Base-by-base conservation (phyloP, 2,797 vertebrate species). In the Acrossocheilus fasciatus region DNA sequence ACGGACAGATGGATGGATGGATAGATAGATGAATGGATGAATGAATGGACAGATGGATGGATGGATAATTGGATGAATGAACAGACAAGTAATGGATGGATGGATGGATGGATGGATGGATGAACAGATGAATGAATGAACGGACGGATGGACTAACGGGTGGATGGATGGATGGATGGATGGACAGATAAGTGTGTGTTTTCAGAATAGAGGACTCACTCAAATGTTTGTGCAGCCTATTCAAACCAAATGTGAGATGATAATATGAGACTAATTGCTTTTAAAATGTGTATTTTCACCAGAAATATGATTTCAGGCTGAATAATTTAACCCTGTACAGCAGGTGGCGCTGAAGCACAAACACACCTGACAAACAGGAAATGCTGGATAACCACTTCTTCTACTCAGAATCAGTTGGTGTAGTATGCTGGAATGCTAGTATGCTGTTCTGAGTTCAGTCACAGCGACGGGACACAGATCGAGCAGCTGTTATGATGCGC, bases 101-200 rank as follows among this genome's bases (percentile, higher is more conserved):
- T 0, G 45, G 45, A 45, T 11, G 11, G 11, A 12, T 12, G 45
- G 45, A 12, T 12, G 45, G 39, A 6, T 1, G 41, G 41, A 0
- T 9, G 7, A 8, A 41, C 0, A 0, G 41, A 41, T 41, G 7
- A 1, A 41, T 8, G 0, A 8, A 9, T 2, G 41, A 2, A 43
- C 9, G 41, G 41, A 9, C 9, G 41, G 41, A 43, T 9, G 41
- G 9, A 43, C 1, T 8, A 8, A 41, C 0, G 7, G 45, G 14
- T 0, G 3, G 45, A 47, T 45, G 43, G 43, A 45, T 14, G 45
- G 45, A 1, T 47, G 89, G 89, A 80, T 78, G 69, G 89, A 92
- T 90, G 92, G 89, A 73, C 3, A n/a, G 70, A 64, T 4, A 8
- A 73, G 70, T 47, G 43, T 70, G 69, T 47, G 69, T 73, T 30